A percentile compares a stretch with the other conserved stretches of the same genome.
These are phyloP conservation scores for Heliothis peltigera DNA, from an alignment of 2,888 invertebrate species.

Conservation along the genomic window DNA sequence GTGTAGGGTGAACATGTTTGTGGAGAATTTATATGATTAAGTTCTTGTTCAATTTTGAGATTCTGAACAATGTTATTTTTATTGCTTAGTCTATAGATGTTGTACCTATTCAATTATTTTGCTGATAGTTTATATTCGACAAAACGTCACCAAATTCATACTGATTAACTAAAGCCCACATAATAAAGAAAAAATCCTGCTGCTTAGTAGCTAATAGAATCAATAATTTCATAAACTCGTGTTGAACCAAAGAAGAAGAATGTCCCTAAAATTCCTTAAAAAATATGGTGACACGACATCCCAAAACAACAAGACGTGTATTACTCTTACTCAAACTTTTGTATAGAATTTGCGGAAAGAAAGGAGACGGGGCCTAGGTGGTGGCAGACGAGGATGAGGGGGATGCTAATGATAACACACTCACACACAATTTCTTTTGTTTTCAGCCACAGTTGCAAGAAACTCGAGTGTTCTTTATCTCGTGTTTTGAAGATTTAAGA, in stretches of 20 bases:
- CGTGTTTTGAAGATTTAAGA: conserved; percentile 38
- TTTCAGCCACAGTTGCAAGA: conserved; percentile 64
- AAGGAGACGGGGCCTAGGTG: conserved; percentile 66
- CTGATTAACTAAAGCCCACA: no score
- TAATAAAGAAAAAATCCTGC: no score
- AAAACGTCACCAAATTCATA: no score
- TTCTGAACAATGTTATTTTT: neutral
- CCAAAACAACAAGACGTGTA: conserved; percentile 84
- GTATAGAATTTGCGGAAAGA: conserved; percentile 84
- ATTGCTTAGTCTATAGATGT: neutral
- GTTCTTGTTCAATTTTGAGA: neutral
- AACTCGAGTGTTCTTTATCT: conserved; percentile 58
- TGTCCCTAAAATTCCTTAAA: conserved; percentile 6
- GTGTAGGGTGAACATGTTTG: conserved; percentile 64
- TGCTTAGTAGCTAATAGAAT: neutral
- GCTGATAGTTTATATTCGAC: no score
- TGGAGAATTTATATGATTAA: neutral
- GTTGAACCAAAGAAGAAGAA: neutral
- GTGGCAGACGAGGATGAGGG: conserved; percentile 27
- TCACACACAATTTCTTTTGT: conserved; percentile 76
- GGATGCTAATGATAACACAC: conserved; percentile 78
- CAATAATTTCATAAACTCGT: neutral
- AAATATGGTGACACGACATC: conserved; percentile 63
- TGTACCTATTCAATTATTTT: no score
- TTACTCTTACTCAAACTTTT: conserved; percentile 89